These are phyloP conservation scores for Bemisia tabaci DNA, from an alignment of 1,140 invertebrate genomes.

Conservation along the genomic window DNA sequence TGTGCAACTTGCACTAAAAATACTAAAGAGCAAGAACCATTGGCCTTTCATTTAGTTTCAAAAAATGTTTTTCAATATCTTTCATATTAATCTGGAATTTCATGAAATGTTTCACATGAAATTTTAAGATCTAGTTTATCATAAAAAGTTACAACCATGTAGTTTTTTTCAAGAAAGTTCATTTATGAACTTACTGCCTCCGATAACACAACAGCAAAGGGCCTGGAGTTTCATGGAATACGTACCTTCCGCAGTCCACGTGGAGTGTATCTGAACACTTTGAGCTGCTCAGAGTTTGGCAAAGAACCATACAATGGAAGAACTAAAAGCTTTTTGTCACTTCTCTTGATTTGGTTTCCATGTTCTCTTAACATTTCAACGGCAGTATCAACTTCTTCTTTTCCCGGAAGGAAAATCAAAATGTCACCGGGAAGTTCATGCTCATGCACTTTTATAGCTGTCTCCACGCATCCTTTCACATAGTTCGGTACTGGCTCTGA, in stretches of 20 bases:
- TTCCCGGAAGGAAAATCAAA: constrained; percentile 85
- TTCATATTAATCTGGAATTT: too few relatives aligned
- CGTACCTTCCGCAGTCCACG: constrained; percentile 76
- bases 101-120: too few relatives aligned
- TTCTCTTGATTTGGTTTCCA: constrained; percentile 35
- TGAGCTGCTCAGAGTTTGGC: constrained; percentile 67
- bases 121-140: too few relatives aligned
- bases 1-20: too few relatives aligned
- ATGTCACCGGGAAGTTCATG: constrained; percentile 73
- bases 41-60: too few relatives aligned
- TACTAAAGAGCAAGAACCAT: too few relatives aligned
- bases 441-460: constrained; percentile 77
- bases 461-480: constrained; percentile 71
- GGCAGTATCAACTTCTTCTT: constrained; percentile 76
- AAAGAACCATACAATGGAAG: constrained; percentile 88
- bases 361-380: constrained; percentile 52
- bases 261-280: constrained; percentile 68
- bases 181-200: too few relatives aligned
- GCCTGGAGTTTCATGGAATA: too few relatives aligned
- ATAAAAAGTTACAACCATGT: too few relatives aligned
- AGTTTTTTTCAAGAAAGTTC: too few relatives aligned
- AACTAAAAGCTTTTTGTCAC: constrained; percentile 51
- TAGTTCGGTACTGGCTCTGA: constrained; percentile 81
- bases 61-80: too few relatives aligned
- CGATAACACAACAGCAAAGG: too few relatives aligned